These are phyloP conservation scores for Eriocheir sinensis DNA, from an alignment of 1,140 invertebrate genomes.

Conservation along the genomic window DNA sequence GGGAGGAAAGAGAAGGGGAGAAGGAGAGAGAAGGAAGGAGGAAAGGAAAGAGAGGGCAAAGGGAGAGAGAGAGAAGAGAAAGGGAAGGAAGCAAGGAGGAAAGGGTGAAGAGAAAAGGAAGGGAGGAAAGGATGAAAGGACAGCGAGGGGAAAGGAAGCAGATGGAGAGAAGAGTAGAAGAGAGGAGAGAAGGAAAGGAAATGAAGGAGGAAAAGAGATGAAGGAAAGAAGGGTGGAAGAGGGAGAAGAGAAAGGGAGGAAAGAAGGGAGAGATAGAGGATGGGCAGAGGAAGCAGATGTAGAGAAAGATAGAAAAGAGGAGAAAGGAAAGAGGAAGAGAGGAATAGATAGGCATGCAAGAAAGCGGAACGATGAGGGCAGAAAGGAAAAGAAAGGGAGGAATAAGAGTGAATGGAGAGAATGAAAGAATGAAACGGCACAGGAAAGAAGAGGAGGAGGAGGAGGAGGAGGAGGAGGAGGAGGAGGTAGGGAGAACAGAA, in stretches of 20 bases:
- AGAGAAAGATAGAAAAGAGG: not conserved
- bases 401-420: not conserved
- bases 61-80: not conserved
- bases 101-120: not conserved
- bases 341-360: not conserved
- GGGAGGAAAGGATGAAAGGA: not conserved
- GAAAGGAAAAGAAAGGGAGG: not conserved
- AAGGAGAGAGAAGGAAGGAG: slow-evolving; percentile 15
- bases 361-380: not conserved
- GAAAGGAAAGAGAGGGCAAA: not conserved
- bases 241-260: not conserved
- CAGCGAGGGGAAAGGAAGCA: not conserved
- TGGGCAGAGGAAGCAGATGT: not conserved
- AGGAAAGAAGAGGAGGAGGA: not conserved
- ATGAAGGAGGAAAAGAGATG: not conserved
- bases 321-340: not conserved
- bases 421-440: not conserved
- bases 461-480: not conserved
- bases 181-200: not conserved
- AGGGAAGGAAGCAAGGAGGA: not conserved
- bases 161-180: not conserved
- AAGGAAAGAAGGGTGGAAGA: not conserved
- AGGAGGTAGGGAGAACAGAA: not conserved
- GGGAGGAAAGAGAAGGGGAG: not conserved
- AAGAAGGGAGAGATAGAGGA: not conserved